Evolutionary conservation across 2,888 invertebrate genomes (phyloP).

Genomic region (Plagiodera versicolora): DNA sequence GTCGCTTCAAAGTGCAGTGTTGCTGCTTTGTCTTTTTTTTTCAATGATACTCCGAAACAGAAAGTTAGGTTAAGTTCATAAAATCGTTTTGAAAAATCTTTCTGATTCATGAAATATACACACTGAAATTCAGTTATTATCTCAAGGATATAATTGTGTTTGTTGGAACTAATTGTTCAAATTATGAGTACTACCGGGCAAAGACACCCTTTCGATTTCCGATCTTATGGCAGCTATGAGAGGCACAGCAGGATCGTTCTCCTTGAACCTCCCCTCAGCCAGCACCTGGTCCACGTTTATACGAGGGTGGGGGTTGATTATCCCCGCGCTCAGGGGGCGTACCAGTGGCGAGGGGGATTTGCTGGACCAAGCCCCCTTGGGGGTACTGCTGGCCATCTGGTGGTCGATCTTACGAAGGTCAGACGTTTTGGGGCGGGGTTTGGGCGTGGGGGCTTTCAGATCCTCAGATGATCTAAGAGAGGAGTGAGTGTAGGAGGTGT

Average conservation of each 20-base stretch:
- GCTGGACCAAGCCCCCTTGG: conserved; percentile 59
- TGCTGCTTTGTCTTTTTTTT: too few species aligned
- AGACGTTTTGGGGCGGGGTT: conserved; percentile 51
- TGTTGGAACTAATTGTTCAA: too few species aligned
- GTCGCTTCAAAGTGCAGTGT: too few species aligned
- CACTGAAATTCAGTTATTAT: too few species aligned
- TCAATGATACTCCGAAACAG: too few species aligned
- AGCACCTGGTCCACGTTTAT: conserved; percentile 59
- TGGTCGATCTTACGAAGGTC: conserved; percentile 43
- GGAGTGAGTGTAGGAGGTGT: too few species aligned
- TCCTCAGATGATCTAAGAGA: conserved; percentile 39
- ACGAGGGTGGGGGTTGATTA: conserved; percentile 58
- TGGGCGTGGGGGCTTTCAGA: conserved; percentile 33
- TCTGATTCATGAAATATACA: too few species aligned
- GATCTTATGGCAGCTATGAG: conserved; percentile 83
- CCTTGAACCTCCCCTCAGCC: conserved; percentile 61
- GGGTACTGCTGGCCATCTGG: conserved; percentile 48
- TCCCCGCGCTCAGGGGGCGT: conserved; percentile 68
- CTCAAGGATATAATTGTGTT: too few species aligned
- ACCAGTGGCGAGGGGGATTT: conserved; percentile 57
- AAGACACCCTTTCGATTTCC: conserved; percentile 59
- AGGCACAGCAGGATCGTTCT: conserved; percentile 76
- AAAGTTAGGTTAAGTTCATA: too few species aligned
- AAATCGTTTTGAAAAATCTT: too few species aligned
- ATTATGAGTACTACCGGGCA: conserved; percentile 52